Base-by-base conservation (phyloP, 1,140 invertebrate species). In the Zaprionus taronus region DNA sequence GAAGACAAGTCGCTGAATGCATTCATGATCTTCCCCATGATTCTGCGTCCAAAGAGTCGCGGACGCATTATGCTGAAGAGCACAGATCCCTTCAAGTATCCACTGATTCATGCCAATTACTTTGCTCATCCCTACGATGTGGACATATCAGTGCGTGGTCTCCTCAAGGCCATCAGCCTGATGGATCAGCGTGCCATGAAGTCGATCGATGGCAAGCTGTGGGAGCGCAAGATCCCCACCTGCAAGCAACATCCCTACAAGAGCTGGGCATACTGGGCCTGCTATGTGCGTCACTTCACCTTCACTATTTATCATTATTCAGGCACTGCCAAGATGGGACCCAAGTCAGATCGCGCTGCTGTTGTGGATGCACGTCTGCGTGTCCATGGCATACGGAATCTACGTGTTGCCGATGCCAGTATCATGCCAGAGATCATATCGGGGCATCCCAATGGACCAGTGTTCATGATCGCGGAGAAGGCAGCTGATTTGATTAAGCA, bases 301-400 rank as follows among this genome's bases (percentile, higher is more conserved):
- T 94, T 95, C 24, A 96, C 95, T 1, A 95, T 97, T 55, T 97
- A 96, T 80, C 97, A 98, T 91, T 95, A 96, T 26, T 95, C 95
- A 2, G 97, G 97, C 0, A 98, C 97, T 0, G 96, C 96, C 86
- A 97, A 97, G 93, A 98, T 98, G 97, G 97, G 97, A 1, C 95
- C 95, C 0, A 70, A 81, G 15, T 93, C 82, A 3, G 96, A 97
- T 91, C 93, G 94, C 4, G 93, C 94, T 0, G 95, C 96, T 5
- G 96, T 97, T 0, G 96, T 97, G 0, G 95, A 96, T 93, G 94
- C 95, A 0, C 94, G 95, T 75, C 92, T 97, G 56, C 93, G 94
- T 68, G 96, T 97, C 0, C 94, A 96, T 74, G 96, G 96, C 2
- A 92, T 97, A 12, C 93, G 94, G 51, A 94, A 94, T 57, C 91